Percentiles rank a stretch among this genome's conserved stretches.
phyloP scores from a whole-genome alignment of 2,113 vertebrate genomes.

The Microcebus jonahi region DNA sequence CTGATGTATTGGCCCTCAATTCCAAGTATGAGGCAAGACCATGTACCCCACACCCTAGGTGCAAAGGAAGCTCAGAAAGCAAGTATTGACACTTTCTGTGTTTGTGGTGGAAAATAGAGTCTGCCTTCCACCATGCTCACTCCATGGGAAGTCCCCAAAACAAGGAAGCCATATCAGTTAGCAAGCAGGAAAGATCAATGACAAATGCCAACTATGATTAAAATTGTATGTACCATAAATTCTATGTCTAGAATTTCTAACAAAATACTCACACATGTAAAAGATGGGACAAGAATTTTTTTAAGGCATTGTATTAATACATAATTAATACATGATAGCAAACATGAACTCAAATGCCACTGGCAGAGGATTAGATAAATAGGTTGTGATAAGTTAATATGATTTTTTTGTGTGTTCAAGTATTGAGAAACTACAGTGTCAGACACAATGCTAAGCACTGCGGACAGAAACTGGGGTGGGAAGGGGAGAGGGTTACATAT shows the following conservation, averaged over 20 bases:
- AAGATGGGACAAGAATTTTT: neutral
- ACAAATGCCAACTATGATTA: neutral
- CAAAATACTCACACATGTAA: neutral
- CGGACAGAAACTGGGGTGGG: neutral
- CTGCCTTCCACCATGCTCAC: neutral
- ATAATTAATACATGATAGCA: neutral
- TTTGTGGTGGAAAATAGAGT: neutral
- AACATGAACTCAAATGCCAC: neutral
- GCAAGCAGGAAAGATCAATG: neutral
- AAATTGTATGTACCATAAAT: neutral
- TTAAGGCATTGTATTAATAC: neutral
- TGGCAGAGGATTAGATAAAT: neutral
- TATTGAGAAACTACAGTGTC: neutral
- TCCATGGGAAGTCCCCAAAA: neutral
- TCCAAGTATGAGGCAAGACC: neutral
- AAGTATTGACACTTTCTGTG: neutral
- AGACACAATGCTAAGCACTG: neutral
- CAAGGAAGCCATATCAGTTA: neutral
- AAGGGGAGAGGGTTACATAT: neutral
- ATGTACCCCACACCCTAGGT: neutral
- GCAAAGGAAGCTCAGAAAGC: neutral
- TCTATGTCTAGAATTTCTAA: neutral
- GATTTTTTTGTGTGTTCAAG: neutral
- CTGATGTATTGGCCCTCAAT: neutral
- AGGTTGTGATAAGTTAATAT: neutral